A percentile compares a stretch with the other conserved stretches of the same genome.
Evolutionary conservation across 2,888 invertebrate genomes (phyloP).

Genomic region (Ceramica pisi): DNA sequence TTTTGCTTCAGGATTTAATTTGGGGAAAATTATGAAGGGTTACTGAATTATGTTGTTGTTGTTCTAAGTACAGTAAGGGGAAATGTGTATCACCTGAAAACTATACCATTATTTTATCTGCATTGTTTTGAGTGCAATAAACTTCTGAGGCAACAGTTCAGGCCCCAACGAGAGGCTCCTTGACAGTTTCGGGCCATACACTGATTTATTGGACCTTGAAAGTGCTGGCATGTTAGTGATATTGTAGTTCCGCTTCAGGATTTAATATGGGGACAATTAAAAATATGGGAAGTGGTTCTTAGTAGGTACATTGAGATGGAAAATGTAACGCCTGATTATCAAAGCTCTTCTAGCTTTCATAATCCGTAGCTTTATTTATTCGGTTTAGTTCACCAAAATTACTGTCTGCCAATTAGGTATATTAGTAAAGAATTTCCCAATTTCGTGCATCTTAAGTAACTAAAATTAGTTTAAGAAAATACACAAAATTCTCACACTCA

Average conservation of each 20-base stretch:
- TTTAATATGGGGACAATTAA: constrained; percentile 55
- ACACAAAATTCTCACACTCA: too few relatives aligned
- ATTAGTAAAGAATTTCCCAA: too few relatives aligned
- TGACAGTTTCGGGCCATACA: constrained; percentile 75
- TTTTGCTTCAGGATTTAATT: constrained; percentile 45
- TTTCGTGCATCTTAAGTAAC: too few relatives aligned
- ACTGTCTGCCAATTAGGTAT: too few relatives aligned
- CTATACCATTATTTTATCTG: too few relatives aligned
- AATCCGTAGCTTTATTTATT: too few relatives aligned
- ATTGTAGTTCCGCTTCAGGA: constrained; percentile 34
- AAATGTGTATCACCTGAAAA: too few relatives aligned
- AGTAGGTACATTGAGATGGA: too few relatives aligned
- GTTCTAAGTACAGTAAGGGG: not conserved
- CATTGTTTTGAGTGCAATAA: not conserved
- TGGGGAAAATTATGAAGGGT: constrained; percentile 51
- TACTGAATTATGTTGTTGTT: not conserved
- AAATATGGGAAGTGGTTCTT: not conserved
- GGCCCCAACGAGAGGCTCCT: constrained; percentile 70
- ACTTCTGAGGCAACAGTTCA: constrained; percentile 65
- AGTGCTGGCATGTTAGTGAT: constrained; percentile 52
- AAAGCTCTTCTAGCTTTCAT: too few relatives aligned
- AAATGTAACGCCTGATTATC: too few relatives aligned
- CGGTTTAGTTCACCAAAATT: too few relatives aligned
- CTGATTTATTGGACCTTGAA: constrained; percentile 60
- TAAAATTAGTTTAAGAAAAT: too few relatives aligned